Conservation (phyloP, 2,113 vertebrate species). For the Chlamydotis undulata region DNA sequence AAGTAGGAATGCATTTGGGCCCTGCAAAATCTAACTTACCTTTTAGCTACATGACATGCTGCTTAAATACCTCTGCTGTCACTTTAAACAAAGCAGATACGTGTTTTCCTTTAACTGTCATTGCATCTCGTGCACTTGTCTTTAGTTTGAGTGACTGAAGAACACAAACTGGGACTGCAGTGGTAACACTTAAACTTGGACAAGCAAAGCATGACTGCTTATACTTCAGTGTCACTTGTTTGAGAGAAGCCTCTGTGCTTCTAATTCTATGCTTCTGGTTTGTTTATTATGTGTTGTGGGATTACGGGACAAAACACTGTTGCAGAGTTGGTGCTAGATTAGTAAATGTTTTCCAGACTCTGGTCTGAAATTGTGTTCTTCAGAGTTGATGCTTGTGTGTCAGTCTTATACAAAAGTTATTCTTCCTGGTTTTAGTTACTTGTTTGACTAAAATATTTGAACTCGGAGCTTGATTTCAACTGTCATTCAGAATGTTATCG, state of each 20-base stretch:
- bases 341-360: background rate
- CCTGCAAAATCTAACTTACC: background rate
- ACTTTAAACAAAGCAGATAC: background rate
- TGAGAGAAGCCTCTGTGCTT: background rate
- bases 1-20: constrained; percentile 56
- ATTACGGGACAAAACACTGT: background rate
- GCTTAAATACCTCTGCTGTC: background rate
- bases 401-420: background rate
- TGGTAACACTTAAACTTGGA: background rate
- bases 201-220: background rate
- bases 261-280: background rate
- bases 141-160: background rate
- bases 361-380: background rate
- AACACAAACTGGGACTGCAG: background rate
- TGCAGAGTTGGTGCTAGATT: background rate
- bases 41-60: background rate
- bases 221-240: background rate
- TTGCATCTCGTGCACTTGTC: fast-evolving
- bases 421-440: background rate
- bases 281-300: background rate
- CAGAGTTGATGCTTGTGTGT: background rate
- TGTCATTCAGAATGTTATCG: background rate
- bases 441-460: background rate
- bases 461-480: background rate
- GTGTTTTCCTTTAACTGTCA: background rate